phyloP scores from a whole-genome alignment of 2,797 vertebrate species.

The Bovichtus diacanthus region DNA sequence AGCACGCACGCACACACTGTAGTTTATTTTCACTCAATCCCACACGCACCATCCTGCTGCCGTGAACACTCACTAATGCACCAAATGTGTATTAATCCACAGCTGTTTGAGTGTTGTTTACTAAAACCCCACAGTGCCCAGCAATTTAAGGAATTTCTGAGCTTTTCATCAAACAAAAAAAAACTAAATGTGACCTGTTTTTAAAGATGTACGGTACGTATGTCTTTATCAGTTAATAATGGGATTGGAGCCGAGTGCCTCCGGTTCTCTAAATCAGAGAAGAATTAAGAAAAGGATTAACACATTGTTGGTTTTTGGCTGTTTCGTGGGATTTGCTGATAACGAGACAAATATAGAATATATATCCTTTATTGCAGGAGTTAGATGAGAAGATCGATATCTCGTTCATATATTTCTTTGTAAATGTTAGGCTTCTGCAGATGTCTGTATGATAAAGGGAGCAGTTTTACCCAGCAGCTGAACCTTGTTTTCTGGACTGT shows the following conservation, averaged over 20 bases:
- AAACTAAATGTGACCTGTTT: background rate
- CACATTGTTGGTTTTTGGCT: background rate
- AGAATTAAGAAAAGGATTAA: background rate
- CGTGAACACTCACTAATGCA: background rate
- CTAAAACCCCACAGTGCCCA: background rate
- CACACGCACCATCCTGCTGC: background rate
- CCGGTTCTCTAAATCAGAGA: too few species aligned
- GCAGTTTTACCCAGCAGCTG: slow-evolving; percentile 92
- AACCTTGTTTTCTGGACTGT: slow-evolving; percentile 98
- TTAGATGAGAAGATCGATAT: background rate
- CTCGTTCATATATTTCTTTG: background rate
- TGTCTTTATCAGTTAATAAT: background rate
- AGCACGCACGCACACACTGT: too few species aligned
- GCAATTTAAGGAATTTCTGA: background rate
- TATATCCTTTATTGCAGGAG: background rate
- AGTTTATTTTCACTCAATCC: slow-evolving; percentile 8
- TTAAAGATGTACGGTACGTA: too few species aligned
- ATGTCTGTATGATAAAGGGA: background rate
- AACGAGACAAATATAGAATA: background rate
- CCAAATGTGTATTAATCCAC: background rate
- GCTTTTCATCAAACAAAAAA: background rate
- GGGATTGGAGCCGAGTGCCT: background rate
- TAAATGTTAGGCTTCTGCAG: background rate
- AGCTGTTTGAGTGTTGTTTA: background rate
- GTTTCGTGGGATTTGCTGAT: background rate